A percentile compares a stretch with the other conserved stretches of the same genome.
Conservation (phyloP, 2,113 vertebrate genomes). For the Rhinolophus ferrumequinum region DNA sequence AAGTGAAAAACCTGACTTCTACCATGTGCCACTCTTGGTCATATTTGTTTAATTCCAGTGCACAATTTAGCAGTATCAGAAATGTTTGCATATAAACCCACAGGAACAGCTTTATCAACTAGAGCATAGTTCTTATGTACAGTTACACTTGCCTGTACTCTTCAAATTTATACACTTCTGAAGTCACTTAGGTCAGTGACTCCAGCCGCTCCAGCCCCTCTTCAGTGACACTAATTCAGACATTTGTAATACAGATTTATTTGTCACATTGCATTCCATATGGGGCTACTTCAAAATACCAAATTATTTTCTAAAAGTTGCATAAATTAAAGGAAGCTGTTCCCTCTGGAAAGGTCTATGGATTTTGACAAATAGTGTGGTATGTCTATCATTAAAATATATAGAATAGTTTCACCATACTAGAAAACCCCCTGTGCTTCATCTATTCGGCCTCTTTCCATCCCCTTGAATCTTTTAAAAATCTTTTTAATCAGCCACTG, state of each 20-base stretch:
- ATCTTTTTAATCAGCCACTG: background rate
- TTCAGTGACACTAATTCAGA: background rate
- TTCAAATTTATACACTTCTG: background rate
- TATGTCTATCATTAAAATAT: background rate
- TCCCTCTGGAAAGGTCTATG: background rate
- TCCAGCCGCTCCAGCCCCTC: background rate
- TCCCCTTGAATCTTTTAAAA: background rate
- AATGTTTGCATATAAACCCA: background rate
- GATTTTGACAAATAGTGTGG: background rate
- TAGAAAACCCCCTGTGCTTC: background rate
- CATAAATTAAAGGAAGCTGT: background rate
- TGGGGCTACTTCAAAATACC: background rate
- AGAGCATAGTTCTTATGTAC: background rate
- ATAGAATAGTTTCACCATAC: background rate
- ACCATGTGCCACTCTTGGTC: background rate
- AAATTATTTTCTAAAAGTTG: background rate
- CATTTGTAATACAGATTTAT: background rate
- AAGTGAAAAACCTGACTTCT: background rate
- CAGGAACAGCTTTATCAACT: background rate
- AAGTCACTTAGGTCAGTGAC: background rate
- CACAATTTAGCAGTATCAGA: background rate
- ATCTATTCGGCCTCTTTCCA: background rate
- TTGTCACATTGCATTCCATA: background rate
- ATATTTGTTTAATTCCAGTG: background rate
- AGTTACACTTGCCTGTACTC: background rate